Evolutionary conservation across 2,113 vertebrate genomes (phyloP), one percentile per base, ranked within the genome.

Genomic region (Polypterus bichir): DNA sequence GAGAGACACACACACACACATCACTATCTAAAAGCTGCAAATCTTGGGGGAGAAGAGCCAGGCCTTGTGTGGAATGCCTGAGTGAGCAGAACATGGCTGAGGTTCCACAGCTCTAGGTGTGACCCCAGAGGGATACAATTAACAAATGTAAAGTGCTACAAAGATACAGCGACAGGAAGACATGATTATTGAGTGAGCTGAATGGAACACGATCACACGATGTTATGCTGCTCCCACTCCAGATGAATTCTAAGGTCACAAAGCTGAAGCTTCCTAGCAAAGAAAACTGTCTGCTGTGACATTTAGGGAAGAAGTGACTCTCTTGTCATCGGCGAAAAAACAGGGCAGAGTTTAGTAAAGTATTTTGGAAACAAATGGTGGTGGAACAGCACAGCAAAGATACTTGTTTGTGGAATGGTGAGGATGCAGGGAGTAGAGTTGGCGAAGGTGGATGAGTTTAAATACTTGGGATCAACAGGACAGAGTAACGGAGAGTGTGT

Each of bases 21-120:
- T 57, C 57, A 66, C 62, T 57, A 6, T 11, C 7, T 46, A 49
- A 71, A 65, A 62, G 65, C 62, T 62, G 59, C 9, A 7, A 64
- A 54, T 59, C 65, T 64, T 62, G 56, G 7, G 65, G 65, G 65
- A 67, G 52, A 47, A 45, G 45, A 44, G 49, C 44, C 56, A 51
- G 57, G 57, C 48, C 46, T 66, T 59, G 53, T 54, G 10, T 47
- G 46, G 46, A 53, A 71, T 47, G 64, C 59, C 64, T 60, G 11
- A 59, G 10, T 54, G 58, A 63, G 11, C 61, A n/a, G 53, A 53
- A 56, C 59, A 61, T 58, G 48, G 46, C 6, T 48, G 46, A 3
- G 48, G 53, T 46, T 62, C 55, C 4, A 46, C 5, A 51, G 54
- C 10, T 46, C 8, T 57, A 47, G 54, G 64, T 66, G 64, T 44